Percentiles rank a stretch among this genome's conserved stretches.
These are phyloP conservation scores for Strix aluco DNA, from an alignment of 2,113 vertebrate genomes.

Conservation along the genomic window DNA sequence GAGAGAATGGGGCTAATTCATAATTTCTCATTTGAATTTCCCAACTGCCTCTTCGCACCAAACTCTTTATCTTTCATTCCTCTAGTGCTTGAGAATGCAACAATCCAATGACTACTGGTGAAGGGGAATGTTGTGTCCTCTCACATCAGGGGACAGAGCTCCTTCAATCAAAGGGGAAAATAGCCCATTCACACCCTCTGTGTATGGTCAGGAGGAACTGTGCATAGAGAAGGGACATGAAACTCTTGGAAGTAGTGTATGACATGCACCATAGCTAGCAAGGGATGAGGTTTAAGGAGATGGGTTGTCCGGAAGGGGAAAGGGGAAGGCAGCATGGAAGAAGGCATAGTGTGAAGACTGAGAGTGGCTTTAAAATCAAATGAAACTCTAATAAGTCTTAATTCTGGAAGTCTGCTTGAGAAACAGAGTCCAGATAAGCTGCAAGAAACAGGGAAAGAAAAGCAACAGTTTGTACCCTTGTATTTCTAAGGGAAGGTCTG, in stretches of 20 bases:
- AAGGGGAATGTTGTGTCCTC: neutral
- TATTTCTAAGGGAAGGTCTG: neutral
- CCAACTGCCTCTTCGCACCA: neutral
- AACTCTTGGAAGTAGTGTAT: neutral
- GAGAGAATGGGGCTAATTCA: neutral
- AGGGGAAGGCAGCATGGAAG: neutral
- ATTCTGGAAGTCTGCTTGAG: neutral
- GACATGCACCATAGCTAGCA: neutral
- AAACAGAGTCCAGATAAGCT: slow-evolving; percentile 10
- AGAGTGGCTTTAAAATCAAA: slow-evolving; percentile 20
- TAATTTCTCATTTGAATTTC: neutral
- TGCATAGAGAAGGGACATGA: neutral
- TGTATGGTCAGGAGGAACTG: neutral
- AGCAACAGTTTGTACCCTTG: neutral
- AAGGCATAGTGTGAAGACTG: neutral
- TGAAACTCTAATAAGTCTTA: neutral
- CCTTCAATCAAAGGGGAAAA: neutral
- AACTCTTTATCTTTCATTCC: neutral
- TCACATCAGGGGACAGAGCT: neutral
- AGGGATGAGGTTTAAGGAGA: neutral
- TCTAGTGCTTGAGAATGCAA: neutral
- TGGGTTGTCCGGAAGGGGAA: neutral
- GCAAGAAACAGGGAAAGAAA: slow-evolving; percentile 19
- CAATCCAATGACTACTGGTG: neutral
- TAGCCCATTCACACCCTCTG: neutral